These are phyloP conservation scores for Pyrgus malvae DNA, from an alignment of 2,888 invertebrate species.

Conservation along the genomic window DNA sequence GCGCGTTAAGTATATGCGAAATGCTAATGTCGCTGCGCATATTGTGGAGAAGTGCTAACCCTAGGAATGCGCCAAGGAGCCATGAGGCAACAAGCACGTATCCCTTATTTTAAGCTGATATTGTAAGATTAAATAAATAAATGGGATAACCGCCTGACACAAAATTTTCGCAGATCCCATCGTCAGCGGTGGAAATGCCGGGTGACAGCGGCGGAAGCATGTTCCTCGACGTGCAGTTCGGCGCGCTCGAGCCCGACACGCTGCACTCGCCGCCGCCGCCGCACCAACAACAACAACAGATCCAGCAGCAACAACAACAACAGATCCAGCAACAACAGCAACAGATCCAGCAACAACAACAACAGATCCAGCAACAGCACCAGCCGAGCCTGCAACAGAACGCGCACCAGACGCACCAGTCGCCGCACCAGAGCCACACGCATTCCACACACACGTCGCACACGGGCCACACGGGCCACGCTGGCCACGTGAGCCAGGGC, in stretches of 20 bases:
- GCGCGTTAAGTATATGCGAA: too few species aligned
- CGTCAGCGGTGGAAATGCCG: slow-evolving; percentile 98
- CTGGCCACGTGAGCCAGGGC: slow-evolving; percentile 14
- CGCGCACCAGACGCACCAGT: slow-evolving; percentile 73
- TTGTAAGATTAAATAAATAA: too few species aligned
- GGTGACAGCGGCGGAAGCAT: slow-evolving; percentile 88
- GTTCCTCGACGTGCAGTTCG: slow-evolving; percentile 96
- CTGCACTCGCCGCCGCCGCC: slow-evolving; percentile 38
- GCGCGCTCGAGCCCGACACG: slow-evolving; percentile 86
- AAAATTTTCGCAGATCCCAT: slow-evolving; percentile 90
- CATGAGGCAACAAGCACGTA: too few species aligned
- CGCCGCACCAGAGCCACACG: slow-evolving; percentile 12
- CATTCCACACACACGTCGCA: slow-evolving; percentile 7
- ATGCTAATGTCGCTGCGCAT: too few species aligned
- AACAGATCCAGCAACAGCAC: slow-evolving; percentile 59
- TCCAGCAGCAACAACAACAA: slow-evolving; percentile 6
- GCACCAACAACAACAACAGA: slow-evolving; percentile 80
- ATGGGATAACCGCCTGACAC: too few species aligned
- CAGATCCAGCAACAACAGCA: slow-evolving; percentile 40
- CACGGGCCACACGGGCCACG: slow-evolving; percentile 2
- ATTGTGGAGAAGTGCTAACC: too few species aligned
- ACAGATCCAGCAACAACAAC: slow-evolving; percentile 69
- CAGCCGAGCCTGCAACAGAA: too few species aligned
- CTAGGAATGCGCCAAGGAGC: too few species aligned
- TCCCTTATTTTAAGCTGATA: too few species aligned